Conservation (phyloP, 2,113 vertebrate genomes). For the Ailurus styani region DNA sequence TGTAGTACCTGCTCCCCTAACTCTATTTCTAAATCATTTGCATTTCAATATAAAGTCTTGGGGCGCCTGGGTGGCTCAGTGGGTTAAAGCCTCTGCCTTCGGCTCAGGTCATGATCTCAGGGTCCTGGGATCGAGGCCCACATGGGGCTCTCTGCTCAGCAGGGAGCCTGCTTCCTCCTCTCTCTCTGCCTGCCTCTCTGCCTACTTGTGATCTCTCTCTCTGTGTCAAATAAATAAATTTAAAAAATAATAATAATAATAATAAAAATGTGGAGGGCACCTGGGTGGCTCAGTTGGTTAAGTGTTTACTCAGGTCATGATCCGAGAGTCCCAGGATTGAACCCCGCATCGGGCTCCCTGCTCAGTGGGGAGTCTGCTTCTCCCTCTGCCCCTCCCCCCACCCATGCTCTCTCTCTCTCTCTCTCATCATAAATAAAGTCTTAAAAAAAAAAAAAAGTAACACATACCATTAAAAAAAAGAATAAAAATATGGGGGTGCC, state of each 20-base stretch:
- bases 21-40: conserved; percentile 20
- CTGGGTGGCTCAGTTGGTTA: background rate
- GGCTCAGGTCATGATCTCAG: background rate
- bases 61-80: background rate
- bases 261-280: background rate
- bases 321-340: background rate
- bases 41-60: background rate
- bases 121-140: background rate
- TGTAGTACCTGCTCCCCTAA: background rate
- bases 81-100: no score
- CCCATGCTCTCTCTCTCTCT: background rate
- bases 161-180: background rate
- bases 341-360: background rate
- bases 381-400: background rate
- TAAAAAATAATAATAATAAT: no score
- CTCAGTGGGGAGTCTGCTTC: background rate
- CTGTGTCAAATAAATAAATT: no score
- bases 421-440: background rate
- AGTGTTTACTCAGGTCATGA: background rate
- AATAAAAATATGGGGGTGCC: background rate
- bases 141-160: background rate
- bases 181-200: no score
- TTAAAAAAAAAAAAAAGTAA: background rate
- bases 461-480: no score
- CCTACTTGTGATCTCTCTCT: no score